Conservation (phyloP, 2,113 vertebrate species). For the Psittacula cyanocephala region DNA sequence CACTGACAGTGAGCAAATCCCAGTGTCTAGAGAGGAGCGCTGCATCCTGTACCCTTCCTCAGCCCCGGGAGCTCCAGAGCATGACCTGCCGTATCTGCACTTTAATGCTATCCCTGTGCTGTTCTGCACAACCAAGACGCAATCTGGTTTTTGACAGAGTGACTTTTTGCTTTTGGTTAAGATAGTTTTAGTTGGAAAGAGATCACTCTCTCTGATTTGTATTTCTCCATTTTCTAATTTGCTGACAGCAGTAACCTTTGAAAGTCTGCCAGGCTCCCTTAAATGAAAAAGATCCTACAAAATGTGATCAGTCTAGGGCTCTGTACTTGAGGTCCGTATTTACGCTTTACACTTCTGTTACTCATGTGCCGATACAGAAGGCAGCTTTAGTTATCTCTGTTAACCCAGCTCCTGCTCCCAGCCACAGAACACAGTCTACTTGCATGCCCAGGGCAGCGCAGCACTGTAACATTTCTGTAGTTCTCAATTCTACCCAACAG, state of each 20-base stretch:
- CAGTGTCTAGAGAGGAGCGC: accelerated
- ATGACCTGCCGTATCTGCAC: neutral
- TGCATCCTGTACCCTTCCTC: neutral
- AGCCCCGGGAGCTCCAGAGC: neutral
- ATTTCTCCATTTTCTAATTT: neutral
- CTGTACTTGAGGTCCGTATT: neutral
- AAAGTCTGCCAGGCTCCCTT: neutral
- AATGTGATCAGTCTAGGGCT: neutral
- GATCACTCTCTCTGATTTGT: neutral
- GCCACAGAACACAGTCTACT: neutral
- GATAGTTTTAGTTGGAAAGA: neutral
- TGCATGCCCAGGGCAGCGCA: neutral
- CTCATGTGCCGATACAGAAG: neutral
- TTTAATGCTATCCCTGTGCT: neutral
- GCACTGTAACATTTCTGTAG: accelerated
- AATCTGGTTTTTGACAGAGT: neutral
- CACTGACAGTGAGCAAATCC: neutral
- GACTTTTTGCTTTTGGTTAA: neutral
- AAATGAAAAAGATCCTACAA: neutral
- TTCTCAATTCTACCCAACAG: neutral
- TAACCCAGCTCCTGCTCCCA: neutral
- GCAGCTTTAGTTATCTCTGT: neutral
- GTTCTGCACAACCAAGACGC: neutral
- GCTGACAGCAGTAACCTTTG: neutral
- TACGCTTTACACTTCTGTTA: neutral